Evolutionary conservation across 2,888 invertebrate genomes (phyloP).

Genomic region (Chaitophorus viminalis): DNA sequence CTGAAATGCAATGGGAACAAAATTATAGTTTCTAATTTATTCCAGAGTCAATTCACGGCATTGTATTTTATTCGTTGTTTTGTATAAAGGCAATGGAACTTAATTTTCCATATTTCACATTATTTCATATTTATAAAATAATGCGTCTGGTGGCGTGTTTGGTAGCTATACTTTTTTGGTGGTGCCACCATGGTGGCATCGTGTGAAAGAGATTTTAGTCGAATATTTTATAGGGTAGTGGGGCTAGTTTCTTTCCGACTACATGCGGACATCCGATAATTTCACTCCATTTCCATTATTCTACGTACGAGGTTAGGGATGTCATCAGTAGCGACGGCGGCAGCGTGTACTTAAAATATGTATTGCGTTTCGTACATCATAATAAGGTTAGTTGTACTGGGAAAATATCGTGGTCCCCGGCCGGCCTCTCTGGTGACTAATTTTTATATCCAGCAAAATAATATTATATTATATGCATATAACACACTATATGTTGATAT

Average conservation of each 20-base stretch:
- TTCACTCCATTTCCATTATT: background rate
- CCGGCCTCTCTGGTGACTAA: conserved; percentile 20
- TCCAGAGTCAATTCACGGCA: background rate
- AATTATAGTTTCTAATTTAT: background rate
- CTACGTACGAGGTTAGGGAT: background rate
- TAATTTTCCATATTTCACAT: background rate
- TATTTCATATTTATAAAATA: too few relatives aligned
- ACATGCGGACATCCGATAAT: background rate
- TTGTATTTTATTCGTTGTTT: background rate
- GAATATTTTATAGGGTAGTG: background rate
- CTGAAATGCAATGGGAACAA: background rate
- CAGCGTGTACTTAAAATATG: background rate
- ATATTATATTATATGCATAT: conserved; percentile 1
- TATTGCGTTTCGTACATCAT: background rate
- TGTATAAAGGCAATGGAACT: background rate
- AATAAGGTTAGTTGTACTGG: background rate
- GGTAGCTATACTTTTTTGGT: too few relatives aligned
- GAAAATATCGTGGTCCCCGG: background rate
- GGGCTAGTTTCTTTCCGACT: background rate
- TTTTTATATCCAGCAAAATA: conserved; percentile 15
- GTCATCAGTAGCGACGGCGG: background rate
- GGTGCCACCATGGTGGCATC: too few relatives aligned
- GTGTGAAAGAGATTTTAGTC: too few relatives aligned
- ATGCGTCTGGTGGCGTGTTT: too few relatives aligned
- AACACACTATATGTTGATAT: background rate